These are phyloP conservation scores for Acromyrmex charruanus DNA, from an alignment of 1,140 invertebrate species.

Conservation along the genomic window DNA sequence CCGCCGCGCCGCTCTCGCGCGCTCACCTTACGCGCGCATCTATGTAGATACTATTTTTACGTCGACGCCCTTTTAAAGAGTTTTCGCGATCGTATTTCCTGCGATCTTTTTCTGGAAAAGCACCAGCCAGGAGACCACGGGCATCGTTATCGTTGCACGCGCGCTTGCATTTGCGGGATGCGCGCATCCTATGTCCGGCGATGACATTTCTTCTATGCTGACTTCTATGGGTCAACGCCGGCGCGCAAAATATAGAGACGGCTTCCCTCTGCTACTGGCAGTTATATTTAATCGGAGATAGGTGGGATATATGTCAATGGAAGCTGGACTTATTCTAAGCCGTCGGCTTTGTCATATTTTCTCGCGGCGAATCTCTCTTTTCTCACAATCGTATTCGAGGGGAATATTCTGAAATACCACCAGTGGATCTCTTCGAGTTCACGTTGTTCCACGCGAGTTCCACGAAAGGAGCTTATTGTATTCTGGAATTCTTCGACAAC, in stretches of 20 bases:
- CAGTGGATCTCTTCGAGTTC: conserved; percentile 19
- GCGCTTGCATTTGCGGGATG: conserved; percentile 31
- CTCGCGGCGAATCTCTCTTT: neutral
- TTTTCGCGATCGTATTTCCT: conserved; percentile 40
- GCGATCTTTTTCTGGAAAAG: conserved; percentile 26
- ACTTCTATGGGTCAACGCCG: conserved; percentile 1
- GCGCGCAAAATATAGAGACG: conserved; percentile 1
- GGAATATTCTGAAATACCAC: conserved; percentile 20
- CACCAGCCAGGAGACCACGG: neutral
- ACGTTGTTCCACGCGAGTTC: neutral
- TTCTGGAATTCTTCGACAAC: conserved; percentile 55
- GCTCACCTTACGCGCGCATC: conserved; percentile 17
- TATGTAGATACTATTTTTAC: conserved; percentile 55
- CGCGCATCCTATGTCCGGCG: conserved; percentile 3
- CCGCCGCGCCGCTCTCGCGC: conserved; percentile 37
- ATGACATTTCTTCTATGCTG: conserved; percentile 24
- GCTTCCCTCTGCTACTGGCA: neutral
- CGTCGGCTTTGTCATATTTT: conserved; percentile 12
- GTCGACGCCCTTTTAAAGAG: conserved; percentile 47
- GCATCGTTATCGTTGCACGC: conserved; percentile 56
- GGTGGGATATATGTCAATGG: conserved; percentile 1
- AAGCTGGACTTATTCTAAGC: conserved; percentile 43
- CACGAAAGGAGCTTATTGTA: conserved; percentile 45
- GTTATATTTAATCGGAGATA: conserved; percentile 45
- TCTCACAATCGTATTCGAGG: neutral